Conservation (phyloP, 2,113 vertebrate genomes). For the Paramisgurnus dabryanus region DNA sequence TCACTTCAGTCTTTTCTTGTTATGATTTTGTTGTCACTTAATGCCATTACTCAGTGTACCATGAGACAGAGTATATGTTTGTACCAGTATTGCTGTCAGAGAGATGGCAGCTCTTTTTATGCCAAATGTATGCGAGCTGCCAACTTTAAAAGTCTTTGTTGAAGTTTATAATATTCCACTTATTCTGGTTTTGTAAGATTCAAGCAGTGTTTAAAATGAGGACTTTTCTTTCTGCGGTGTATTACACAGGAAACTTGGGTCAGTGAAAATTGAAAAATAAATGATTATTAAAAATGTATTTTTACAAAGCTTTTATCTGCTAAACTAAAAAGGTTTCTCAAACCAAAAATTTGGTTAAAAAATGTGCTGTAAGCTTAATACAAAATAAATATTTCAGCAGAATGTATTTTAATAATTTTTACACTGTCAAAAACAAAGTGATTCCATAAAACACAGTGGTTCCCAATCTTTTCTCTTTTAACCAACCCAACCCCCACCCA, state of each 20-base stretch:
- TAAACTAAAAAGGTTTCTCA: too few relatives aligned
- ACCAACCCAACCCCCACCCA: too few relatives aligned
- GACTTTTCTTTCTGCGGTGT: conserved; percentile 4
- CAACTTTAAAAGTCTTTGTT: conserved; percentile 10
- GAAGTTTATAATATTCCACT: conserved; percentile 17
- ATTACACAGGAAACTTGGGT: neutral
- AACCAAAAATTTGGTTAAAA: too few relatives aligned
- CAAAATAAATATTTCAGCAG: too few relatives aligned
- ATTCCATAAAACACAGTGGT: too few relatives aligned
- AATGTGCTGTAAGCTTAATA: too few relatives aligned
- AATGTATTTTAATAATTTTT: too few relatives aligned
- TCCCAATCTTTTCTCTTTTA: too few relatives aligned
- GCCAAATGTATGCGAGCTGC: conserved; percentile 23
- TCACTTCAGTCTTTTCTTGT: conserved; percentile 35
- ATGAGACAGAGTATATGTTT: conserved; percentile 44
- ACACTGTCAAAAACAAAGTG: too few relatives aligned
- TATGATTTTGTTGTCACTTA: conserved; percentile 52
- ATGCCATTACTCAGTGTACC: conserved; percentile 50
- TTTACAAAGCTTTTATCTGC: too few relatives aligned
- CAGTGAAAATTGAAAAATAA: too few relatives aligned
- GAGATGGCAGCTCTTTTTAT: conserved; percentile 21
- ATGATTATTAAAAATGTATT: too few relatives aligned
- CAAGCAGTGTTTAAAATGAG: neutral
- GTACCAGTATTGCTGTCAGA: conserved; percentile 49
- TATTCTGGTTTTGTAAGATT: neutral